These are phyloP conservation scores for Nasalis larvatus DNA, from an alignment of 2,113 vertebrate genomes.

Conservation along the genomic window DNA sequence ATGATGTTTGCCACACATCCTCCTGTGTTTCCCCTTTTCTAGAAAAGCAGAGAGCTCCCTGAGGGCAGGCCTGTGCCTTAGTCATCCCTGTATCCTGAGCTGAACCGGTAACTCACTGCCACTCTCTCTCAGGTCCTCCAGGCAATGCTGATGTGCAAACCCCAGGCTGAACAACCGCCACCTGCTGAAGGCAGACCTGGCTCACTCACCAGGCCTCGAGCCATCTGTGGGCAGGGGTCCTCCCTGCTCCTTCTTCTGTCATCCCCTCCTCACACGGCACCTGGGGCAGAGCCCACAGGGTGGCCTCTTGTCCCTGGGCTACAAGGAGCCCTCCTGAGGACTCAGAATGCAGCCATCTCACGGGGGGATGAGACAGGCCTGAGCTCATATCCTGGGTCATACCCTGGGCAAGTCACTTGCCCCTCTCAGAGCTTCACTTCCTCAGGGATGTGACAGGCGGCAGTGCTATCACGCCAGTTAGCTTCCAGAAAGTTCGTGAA, in stretches of 20 bases:
- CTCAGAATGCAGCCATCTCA: not conserved
- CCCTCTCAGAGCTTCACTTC: not conserved
- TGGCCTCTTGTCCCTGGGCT: not conserved
- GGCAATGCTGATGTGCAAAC: rapidly evolving
- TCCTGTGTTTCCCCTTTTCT: not conserved
- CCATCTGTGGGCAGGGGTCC: not conserved
- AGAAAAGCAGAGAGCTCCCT: not conserved
- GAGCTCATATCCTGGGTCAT: not conserved
- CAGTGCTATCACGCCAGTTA: rapidly evolving
- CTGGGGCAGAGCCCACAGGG: not conserved
- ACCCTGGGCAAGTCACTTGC: not conserved
- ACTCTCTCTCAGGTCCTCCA: not conserved
- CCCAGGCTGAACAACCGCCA: not conserved
- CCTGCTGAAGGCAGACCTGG: not conserved
- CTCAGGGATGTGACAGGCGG: not conserved
- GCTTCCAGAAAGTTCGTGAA: not conserved
- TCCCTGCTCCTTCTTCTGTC: not conserved
- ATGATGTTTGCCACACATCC: not conserved
- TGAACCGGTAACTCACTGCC: not conserved
- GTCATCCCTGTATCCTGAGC: not conserved
- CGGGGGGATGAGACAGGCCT: not conserved
- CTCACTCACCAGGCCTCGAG: not conserved
- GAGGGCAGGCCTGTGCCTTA: not conserved
- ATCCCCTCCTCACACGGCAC: rapidly evolving
- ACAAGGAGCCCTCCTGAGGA: not conserved